A percentile compares a stretch with the other conserved stretches of the same genome.
Conservation (phyloP, 2,113 vertebrate genomes). For the Halcyon senegalensis region DNA sequence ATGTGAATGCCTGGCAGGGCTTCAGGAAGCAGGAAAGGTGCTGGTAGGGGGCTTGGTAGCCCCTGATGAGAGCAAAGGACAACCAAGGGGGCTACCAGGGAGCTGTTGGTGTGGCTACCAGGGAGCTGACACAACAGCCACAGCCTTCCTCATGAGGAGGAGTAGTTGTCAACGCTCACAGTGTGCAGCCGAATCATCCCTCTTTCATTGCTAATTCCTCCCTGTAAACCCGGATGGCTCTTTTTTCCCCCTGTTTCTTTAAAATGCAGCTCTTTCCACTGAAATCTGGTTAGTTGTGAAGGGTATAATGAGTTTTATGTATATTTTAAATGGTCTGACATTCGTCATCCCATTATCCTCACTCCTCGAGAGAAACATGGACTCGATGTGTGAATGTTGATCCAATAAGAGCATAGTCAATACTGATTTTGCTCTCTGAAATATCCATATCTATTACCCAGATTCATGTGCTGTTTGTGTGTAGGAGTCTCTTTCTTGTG, state of each 20-base stretch:
- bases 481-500: conserved; percentile 30
- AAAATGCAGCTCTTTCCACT: conserved; percentile 11
- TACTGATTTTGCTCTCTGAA: neutral
- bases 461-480: neutral
- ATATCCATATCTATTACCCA: conserved; percentile 5
- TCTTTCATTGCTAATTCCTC: conserved; percentile 8
- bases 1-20: neutral
- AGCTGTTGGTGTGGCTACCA: neutral
- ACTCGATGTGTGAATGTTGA: conserved; percentile 16
- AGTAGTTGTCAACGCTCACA: neutral
- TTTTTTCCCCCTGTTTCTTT: neutral
- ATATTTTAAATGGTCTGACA: conserved; percentile 50
- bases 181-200: neutral
- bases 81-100: neutral
- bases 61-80: accelerated
- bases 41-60: neutral
- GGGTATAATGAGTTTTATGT: conserved; percentile 40
- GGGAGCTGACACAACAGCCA: neutral
- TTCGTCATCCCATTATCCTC: conserved; percentile 44
- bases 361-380: neutral
- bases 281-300: conserved; percentile 50
- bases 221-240: neutral
- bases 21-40: accelerated
- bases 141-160: neutral
- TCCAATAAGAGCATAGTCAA: neutral